phyloP scores from a whole-genome alignment of 2,113 vertebrate species.

The Megaleporinus macrocephalus region DNA sequence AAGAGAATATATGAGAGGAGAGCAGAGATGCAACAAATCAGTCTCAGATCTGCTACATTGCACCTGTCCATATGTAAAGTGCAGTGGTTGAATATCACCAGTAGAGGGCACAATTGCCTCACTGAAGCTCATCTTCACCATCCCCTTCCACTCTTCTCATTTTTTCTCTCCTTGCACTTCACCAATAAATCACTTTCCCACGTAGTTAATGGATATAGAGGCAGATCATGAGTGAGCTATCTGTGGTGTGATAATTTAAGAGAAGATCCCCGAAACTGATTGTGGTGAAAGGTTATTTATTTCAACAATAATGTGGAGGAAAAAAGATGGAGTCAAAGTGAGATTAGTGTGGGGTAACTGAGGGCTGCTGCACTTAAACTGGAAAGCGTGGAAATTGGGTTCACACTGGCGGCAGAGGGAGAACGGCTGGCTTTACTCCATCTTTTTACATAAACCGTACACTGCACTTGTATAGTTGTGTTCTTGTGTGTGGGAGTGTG shows the following conservation, averaged over 20 bases:
- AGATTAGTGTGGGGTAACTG: conserved; percentile 77
- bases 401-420: conserved; percentile 80
- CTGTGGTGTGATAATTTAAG: conserved; percentile 82
- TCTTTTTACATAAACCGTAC: conserved; percentile 75
- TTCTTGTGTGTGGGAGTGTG: background rate
- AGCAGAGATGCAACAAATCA: background rate
- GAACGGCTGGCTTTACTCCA: conserved; percentile 76
- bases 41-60: background rate
- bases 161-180: conserved; percentile 67
- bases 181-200: conserved; percentile 81
- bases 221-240: conserved; percentile 85
- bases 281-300: conserved; percentile 85
- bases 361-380: conserved; percentile 77
- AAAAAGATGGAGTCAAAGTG: conserved; percentile 70
- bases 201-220: conserved; percentile 83
- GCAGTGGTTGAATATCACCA: conserved; percentile 51
- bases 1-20: too few relatives aligned
- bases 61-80: background rate
- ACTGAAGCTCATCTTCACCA: conserved; percentile 56
- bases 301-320: conserved; percentile 78
- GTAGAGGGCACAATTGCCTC: conserved; percentile 83
- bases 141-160: conserved; percentile 50
- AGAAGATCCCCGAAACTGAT: conserved; percentile 81
- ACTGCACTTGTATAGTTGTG: conserved; percentile 66
- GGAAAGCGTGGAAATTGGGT: conserved; percentile 79